A percentile compares a stretch with the other conserved stretches of the same genome.
phyloP scores from a whole-genome alignment of 2,113 vertebrate genomes.

The Tringa solitaria region DNA sequence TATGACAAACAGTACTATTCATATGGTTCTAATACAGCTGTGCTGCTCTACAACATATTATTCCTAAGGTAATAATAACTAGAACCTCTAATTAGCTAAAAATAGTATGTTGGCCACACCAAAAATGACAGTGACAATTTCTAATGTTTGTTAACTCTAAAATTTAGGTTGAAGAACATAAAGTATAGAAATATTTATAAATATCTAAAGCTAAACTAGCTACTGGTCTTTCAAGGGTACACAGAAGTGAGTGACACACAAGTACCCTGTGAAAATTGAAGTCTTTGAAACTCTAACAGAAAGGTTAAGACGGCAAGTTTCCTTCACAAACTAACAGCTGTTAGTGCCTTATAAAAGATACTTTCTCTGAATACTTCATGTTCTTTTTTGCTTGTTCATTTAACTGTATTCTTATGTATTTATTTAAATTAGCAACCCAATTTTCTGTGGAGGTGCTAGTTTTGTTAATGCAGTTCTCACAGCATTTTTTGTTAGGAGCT shows the following conservation, averaged over 20 bases:
- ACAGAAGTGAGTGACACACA: background rate
- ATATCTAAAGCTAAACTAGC: background rate
- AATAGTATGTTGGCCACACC: background rate
- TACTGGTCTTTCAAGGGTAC: background rate
- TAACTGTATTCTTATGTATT: background rate
- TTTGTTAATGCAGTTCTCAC: background rate
- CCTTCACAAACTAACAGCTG: background rate
- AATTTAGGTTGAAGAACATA: background rate
- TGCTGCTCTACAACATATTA: background rate
- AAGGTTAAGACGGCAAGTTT: background rate
- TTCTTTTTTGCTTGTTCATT: background rate
- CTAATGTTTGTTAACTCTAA: background rate
- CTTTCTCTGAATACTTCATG: background rate
- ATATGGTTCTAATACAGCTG: background rate
- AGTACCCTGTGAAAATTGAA: background rate
- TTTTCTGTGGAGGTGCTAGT: background rate
- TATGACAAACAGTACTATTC: background rate
- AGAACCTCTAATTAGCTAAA: constrained; percentile 9
- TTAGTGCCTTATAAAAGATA: background rate
- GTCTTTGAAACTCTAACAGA: background rate
- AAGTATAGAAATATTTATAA: background rate
- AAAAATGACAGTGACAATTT: background rate
- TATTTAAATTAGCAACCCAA: background rate
- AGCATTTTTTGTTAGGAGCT: background rate
- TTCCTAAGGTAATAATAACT: background rate